Conservation (phyloP, 2,888 invertebrate species). For the Torymus tubicola region DNA sequence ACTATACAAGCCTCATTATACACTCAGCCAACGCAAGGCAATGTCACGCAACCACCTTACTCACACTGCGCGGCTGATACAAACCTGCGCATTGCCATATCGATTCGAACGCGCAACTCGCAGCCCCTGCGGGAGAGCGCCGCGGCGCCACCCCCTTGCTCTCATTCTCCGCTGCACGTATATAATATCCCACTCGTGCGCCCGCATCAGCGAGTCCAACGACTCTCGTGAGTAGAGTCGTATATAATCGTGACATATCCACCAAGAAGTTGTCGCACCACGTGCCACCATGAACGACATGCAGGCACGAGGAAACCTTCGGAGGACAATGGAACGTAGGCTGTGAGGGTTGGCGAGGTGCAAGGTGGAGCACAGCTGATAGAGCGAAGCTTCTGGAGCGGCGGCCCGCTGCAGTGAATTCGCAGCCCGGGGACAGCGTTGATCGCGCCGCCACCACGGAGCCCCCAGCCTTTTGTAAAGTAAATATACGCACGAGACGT, state of each 20-base stretch:
- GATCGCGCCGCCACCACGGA: slow-evolving; percentile 70
- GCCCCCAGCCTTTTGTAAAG: slow-evolving; percentile 75
- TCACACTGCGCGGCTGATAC: too few relatives aligned
- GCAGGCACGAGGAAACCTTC: too few relatives aligned
- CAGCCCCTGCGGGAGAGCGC: background rate
- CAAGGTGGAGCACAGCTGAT: background rate
- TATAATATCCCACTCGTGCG: background rate
- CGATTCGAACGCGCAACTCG: slow-evolving; percentile 74
- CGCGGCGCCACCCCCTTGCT: background rate
- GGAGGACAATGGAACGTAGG: too few relatives aligned
- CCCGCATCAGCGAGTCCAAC: background rate
- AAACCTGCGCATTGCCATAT: slow-evolving; percentile 66
- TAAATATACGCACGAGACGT: slow-evolving; percentile 52
- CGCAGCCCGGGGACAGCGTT: background rate
- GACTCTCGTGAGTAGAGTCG: too few relatives aligned
- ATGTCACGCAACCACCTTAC: too few relatives aligned
- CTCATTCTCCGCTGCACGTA: background rate
- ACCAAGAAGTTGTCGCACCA: too few relatives aligned
- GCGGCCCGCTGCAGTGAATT: background rate
- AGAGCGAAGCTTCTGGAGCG: slow-evolving; percentile 11
- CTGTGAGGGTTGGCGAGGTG: too few relatives aligned
- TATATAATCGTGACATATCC: too few relatives aligned
- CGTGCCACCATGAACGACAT: too few relatives aligned
- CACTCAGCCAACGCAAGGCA: too few relatives aligned
- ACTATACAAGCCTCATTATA: too few relatives aligned